Evolutionary conservation across 1,140 invertebrate species (phyloP).

Genomic region (Drosophila parabipectinata): DNA sequence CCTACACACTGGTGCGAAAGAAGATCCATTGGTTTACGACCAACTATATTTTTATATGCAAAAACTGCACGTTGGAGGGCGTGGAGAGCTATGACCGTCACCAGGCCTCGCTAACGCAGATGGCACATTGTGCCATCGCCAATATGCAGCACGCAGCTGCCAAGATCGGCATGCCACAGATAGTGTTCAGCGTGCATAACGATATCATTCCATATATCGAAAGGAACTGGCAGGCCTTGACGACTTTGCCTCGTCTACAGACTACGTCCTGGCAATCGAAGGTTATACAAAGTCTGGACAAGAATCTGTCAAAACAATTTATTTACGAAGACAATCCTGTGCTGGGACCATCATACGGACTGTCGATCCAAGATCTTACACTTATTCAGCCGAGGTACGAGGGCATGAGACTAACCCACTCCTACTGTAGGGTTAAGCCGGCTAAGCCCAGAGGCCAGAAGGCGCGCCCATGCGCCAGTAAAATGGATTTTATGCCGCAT

Average conservation of each 20-base stretch:
- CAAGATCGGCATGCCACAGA: constrained; percentile 88
- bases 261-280: constrained; percentile 93
- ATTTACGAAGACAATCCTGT: constrained; percentile 87
- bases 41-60: constrained; percentile 98
- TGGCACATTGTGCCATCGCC: constrained; percentile 96
- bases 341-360: constrained; percentile 88
- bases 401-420: constrained; percentile 92
- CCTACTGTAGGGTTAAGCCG: constrained; percentile 84
- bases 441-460: constrained; percentile 89
- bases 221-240: constrained; percentile 98
- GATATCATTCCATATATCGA: constrained; percentile 99
- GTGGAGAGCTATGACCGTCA: constrained; percentile 94
- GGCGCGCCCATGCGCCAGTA: constrained; percentile 87
- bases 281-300: constrained; percentile 91
- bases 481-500: constrained; percentile 92
- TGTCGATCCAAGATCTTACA: constrained; percentile 89
- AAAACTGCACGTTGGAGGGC: constrained; percentile 95
- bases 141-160: constrained; percentile 92
- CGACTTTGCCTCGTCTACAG: constrained; percentile 94
- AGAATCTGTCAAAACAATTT: constrained; percentile 90
- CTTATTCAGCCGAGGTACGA: constrained; percentile 94
- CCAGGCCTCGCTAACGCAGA: constrained; percentile 96
- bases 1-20: constrained; percentile 90
- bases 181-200: constrained; percentile 92
- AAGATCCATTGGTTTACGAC: constrained; percentile 97